Base-by-base conservation (phyloP, 2,888 invertebrate species). In the Abscondita cerata region DNA sequence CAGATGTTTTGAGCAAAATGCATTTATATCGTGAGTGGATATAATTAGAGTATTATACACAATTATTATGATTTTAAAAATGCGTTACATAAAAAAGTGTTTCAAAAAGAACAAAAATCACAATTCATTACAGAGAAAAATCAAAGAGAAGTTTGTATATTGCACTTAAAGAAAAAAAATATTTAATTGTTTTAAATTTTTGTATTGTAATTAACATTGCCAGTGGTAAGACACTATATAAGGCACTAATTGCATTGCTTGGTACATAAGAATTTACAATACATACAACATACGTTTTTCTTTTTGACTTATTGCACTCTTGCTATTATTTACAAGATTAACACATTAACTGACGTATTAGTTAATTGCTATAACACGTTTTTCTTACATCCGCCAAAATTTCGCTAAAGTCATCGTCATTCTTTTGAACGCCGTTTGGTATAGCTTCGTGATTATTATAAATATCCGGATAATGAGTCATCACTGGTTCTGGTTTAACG, bases 391-490 rank as follows among this genome's bases (percentile, higher is more conserved):
- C 93, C 2, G 94, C 94, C 65, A 94, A 83, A 73, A 94, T 93
- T 72, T 93, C 93, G 83, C 93, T 93, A 81, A 94, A 93, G 77
- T 93, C 93, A 67, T 93, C 93, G 68, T 93, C 93, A 53, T 88
- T 87, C 70, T 91, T 87, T 20, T 73, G 75, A 16, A 72, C 73
- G 1, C 72, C 75, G 19, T 75, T 76, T 55, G 71, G 79, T 53
- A 81, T 82, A 50, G 77, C 74, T 59, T 71, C 71, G 56, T 68
- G 70, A 52, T 33, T 62, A 18, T 52, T 59, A 50, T 72, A 73
- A 20, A 72, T 72, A 44, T 69, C 72, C 31, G 66, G 68, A 52
- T 70, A 71, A 64, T 70, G 66, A 54, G 70, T 68, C 18, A 75
- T 51, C 64, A 72, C 57, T 12, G 78, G 78, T 70, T 80, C 80